Evolutionary conservation across 2,888 invertebrate species (phyloP).

Genomic region (Lasioglossum pauxillum): DNA sequence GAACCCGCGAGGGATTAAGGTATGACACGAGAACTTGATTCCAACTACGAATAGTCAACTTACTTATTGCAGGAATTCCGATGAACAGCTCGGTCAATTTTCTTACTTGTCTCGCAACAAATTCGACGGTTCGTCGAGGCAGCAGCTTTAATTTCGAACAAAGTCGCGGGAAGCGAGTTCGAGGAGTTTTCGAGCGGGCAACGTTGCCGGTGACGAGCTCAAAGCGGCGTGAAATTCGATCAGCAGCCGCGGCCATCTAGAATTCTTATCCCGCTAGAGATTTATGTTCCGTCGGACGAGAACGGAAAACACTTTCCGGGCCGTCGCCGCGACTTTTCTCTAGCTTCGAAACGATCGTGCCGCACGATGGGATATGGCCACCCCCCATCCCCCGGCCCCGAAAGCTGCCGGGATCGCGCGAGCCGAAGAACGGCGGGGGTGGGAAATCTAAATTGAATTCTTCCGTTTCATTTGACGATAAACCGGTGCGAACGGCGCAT

Average conservation of each 20-base stretch:
- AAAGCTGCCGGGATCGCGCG: conserved; percentile 17
- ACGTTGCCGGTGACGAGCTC: conserved; percentile 36
- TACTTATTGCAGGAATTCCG: background rate
- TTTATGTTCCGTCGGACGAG: conserved; percentile 68
- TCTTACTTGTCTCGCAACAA: background rate
- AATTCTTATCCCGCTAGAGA: conserved; percentile 70
- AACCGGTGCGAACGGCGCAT: conserved; percentile 63
- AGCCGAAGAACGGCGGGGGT: conserved; percentile 34
- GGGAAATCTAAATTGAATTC: conserved; percentile 77
- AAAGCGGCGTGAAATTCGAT: conserved; percentile 62
- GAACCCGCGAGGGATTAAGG: too few relatives aligned
- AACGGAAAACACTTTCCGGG: conserved; percentile 70
- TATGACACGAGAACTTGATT: too few relatives aligned
- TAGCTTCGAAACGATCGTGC: conserved; percentile 44
- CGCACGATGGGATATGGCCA: conserved; percentile 33
- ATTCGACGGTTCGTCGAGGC: background rate
- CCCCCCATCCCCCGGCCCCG: background rate
- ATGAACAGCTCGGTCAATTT: background rate
- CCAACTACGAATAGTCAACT: too few relatives aligned
- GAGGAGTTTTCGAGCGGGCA: background rate
- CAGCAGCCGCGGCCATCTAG: conserved; percentile 52
- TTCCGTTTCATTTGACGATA: conserved; percentile 80
- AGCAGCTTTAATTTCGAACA: conserved; percentile 31
- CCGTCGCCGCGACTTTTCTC: conserved; percentile 55
- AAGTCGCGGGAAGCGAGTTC: conserved; percentile 18